phyloP scores from a whole-genome alignment of 2,113 vertebrate genomes.

The Puntigrus tetrazona region DNA sequence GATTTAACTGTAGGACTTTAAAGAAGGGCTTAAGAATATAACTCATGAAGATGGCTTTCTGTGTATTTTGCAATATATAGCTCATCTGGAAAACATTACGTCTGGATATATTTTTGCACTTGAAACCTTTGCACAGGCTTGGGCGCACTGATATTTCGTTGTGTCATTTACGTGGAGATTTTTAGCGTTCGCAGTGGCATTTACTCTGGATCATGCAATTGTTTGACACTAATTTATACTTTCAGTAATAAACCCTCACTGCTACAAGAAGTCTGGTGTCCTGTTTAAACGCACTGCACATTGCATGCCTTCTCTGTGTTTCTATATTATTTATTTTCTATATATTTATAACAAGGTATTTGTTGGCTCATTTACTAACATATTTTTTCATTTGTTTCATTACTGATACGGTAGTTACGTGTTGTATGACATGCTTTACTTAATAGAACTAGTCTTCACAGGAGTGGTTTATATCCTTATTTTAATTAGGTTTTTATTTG shows the following conservation, averaged over 20 bases:
- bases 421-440: neutral
- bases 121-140: conserved; percentile 27
- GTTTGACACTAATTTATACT: conserved; percentile 12
- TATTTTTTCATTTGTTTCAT: neutral
- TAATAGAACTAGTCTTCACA: neutral
- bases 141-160: neutral
- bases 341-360: too few species aligned
- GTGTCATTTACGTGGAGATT: neutral
- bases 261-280: neutral
- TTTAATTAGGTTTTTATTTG: too few species aligned
- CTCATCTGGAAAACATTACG: neutral
- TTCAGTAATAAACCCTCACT: conserved; percentile 17
- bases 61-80: neutral
- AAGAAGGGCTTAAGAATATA: neutral
- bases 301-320: neutral
- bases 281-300: neutral
- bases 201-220: conserved; percentile 25
- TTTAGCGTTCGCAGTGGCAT: neutral
- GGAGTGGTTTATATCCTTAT: neutral
- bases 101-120: conserved; percentile 49
- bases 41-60: neutral
- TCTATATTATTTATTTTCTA: neutral
- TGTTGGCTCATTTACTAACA: neutral
- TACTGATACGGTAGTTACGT: neutral
- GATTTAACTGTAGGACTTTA: neutral